Evolutionary conservation across 2,888 invertebrate species (phyloP).

Genomic region (Amiota communis): DNA sequence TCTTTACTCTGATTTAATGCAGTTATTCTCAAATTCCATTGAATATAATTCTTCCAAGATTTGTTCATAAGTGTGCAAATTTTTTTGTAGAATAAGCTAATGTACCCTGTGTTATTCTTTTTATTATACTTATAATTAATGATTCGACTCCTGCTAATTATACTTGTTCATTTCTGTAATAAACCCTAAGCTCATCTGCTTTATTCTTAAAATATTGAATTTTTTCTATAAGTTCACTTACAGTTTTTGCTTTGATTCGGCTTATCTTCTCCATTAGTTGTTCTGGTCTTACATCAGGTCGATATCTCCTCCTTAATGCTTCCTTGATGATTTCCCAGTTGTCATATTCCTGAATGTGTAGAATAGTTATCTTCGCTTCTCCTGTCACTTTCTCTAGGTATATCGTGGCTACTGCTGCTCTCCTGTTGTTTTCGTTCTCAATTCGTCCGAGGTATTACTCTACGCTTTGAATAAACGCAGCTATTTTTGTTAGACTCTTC

Average conservation of each 20-base stretch:
- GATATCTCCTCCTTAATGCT: too few species aligned
- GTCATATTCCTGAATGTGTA: too few species aligned
- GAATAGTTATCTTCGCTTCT: background rate
- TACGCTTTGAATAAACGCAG: background rate
- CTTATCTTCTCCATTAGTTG: background rate
- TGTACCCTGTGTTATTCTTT: too few species aligned
- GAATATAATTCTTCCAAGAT: too few species aligned
- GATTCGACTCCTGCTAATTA: background rate
- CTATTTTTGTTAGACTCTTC: background rate
- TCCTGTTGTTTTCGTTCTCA: background rate
- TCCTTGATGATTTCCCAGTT: too few species aligned
- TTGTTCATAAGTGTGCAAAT: too few species aligned
- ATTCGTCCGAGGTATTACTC: background rate
- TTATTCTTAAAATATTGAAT: background rate
- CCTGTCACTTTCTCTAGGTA: background rate
- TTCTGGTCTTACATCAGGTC: too few species aligned
- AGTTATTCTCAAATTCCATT: too few species aligned
- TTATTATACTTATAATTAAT: too few species aligned
- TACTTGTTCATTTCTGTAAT: background rate
- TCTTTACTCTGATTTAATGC: too few species aligned
- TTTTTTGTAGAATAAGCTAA: too few species aligned
- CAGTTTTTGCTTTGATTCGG: slow-evolving; percentile 1
- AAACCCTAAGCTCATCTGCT: background rate
- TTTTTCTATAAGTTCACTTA: background rate
- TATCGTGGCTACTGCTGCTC: background rate